Evolutionary conservation across 2,888 invertebrate genomes (phyloP).

Genomic region (Endotricha flammealis): DNA sequence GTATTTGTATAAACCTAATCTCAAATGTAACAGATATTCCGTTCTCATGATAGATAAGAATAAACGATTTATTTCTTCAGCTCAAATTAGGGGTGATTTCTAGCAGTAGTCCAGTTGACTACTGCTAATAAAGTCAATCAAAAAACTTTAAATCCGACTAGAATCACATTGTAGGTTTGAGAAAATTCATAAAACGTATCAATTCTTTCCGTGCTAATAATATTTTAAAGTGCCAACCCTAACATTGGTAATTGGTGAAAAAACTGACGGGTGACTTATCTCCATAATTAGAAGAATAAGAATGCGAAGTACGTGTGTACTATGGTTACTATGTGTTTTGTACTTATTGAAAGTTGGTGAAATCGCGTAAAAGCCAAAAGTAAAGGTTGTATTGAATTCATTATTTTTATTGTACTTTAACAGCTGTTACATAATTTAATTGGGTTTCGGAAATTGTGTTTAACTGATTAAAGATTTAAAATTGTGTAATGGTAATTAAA

Average conservation of each 20-base stretch:
- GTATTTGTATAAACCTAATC: background rate
- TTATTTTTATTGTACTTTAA: constrained; percentile 2
- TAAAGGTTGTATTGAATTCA: constrained; percentile 1
- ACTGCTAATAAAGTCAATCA: too few relatives aligned
- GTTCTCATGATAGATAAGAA: too few relatives aligned
- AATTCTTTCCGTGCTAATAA: too few relatives aligned
- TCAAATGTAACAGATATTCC: too few relatives aligned
- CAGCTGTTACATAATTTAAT: constrained; percentile 3
- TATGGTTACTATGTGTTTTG: constrained; percentile 5
- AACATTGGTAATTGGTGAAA: constrained; percentile 22
- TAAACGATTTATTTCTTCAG: too few relatives aligned
- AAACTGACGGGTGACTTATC: constrained; percentile 35
- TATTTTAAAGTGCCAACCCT: constrained; percentile 1
- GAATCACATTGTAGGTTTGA: too few relatives aligned
- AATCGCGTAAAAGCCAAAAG: constrained; percentile 1
- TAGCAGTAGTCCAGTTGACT: too few relatives aligned
- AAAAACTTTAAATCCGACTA: too few relatives aligned
- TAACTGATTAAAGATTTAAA: background rate
- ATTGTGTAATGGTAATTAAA: too few relatives aligned
- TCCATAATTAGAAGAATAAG: constrained; percentile 35
- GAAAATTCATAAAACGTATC: too few relatives aligned
- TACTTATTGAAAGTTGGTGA: constrained; percentile 4
- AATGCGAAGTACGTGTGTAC: constrained; percentile 10
- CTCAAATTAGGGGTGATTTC: too few relatives aligned
- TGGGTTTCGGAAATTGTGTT: constrained; percentile 1